Conservation (phyloP, 2,888 invertebrate species). For the Drosophila infuscata region DNA sequence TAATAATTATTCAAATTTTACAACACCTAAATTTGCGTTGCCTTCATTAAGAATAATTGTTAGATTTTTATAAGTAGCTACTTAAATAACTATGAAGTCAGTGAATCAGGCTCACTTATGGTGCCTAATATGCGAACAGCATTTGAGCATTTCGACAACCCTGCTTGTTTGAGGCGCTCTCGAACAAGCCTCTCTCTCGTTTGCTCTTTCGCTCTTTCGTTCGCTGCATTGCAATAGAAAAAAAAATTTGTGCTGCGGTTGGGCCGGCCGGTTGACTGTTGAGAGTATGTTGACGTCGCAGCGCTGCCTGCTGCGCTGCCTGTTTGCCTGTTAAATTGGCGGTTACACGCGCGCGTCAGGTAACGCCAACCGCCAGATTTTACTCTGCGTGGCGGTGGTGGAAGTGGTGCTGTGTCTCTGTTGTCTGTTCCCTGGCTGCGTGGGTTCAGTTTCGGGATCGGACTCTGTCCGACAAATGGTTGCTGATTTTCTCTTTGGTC, state of each 20-base stretch:
- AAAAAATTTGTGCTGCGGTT: conserved; percentile 1
- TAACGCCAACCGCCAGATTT: conserved; percentile 47
- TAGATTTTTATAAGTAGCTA: background rate
- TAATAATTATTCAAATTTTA: background rate
- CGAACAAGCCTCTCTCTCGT: conserved; percentile 2
- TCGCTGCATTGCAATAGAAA: conserved; percentile 6
- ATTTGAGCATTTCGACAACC: conserved; percentile 28
- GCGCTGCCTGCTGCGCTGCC: conserved; percentile 66
- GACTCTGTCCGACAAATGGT: conserved; percentile 15
- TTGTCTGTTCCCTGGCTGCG: conserved; percentile 10
- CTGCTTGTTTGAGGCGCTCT: conserved; percentile 12
- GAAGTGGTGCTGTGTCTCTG: conserved; percentile 21
- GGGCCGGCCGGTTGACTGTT: conserved; percentile 44
- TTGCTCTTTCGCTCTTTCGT: conserved; percentile 1
- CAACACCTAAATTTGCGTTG: background rate
- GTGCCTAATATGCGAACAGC: background rate
- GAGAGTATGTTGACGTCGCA: conserved; percentile 17
- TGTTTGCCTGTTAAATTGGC: conserved; percentile 84
- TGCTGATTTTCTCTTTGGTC: conserved; percentile 14
- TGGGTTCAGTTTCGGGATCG: conserved; percentile 28
- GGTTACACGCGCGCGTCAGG: conserved; percentile 83
- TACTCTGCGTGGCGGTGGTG: conserved; percentile 23
- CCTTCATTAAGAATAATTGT: background rate
- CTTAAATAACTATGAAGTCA: background rate
- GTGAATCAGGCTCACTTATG: background rate